phyloP scores from a whole-genome alignment of 37 sponge, comb jelly and placozoan genomes.

The Lycopodina hypogea region DNA sequence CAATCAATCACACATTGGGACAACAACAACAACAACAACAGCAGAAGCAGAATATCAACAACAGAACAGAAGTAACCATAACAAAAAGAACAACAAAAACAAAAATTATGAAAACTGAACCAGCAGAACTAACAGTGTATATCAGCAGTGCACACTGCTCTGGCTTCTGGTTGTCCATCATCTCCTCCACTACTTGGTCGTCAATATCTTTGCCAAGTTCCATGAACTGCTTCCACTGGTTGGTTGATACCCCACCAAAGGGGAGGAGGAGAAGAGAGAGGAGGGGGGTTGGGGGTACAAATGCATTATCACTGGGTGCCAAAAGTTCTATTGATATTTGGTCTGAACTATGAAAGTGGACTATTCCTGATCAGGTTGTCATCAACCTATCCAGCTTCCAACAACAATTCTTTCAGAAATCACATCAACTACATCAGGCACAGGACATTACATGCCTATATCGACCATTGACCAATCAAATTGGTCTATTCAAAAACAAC shows the following conservation, averaged over 20 bases:
- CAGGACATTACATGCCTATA: no score
- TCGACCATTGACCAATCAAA: no score
- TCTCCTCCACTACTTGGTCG: constrained; percentile 53
- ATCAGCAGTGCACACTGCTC: constrained; percentile 76
- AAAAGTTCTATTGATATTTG: not conserved
- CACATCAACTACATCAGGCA: no score
- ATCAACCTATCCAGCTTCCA: no score
- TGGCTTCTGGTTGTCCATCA: constrained; percentile 47
- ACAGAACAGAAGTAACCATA: not conserved
- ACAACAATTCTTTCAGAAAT: no score
- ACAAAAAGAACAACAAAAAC: not conserved
- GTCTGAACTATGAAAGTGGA: no score
- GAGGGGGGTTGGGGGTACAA: no score
- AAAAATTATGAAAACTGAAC: not conserved
- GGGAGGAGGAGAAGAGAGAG: not conserved
- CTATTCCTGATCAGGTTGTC: no score
- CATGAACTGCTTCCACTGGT: constrained; percentile 84
- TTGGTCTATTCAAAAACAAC: no score
- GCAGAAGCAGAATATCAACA: no score
- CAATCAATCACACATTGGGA: not conserved
- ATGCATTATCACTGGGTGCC: not conserved
- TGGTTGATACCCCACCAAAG: not conserved
- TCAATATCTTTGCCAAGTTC: constrained; percentile 70
- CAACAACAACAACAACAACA: constrained; percentile 8
- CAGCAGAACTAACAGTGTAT: constrained; percentile 69